phyloP scores from a whole-genome alignment of 2,113 vertebrate genomes.

The Prolemur simus region DNA sequence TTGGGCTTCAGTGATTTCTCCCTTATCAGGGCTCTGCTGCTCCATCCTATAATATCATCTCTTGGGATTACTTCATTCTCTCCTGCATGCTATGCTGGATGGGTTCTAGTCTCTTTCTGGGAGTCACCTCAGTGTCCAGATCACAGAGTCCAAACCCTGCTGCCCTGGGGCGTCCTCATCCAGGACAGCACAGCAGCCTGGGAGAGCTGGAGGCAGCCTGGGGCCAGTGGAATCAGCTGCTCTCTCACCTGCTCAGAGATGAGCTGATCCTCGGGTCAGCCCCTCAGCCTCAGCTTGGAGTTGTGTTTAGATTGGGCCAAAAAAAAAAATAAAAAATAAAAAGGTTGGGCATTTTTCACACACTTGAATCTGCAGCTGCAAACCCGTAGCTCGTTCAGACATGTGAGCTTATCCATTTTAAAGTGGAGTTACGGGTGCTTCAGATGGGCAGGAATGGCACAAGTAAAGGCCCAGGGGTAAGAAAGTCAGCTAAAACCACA shows the following conservation, averaged over 20 bases:
- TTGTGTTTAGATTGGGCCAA: neutral
- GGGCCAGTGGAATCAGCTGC: neutral
- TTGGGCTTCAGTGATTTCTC: too few species aligned
- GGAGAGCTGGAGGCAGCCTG: too few species aligned
- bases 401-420: fast-evolving
- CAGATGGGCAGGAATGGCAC: fast-evolving
- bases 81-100: fast-evolving
- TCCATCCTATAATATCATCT: neutral
- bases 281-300: neutral
- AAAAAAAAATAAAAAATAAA: neutral
- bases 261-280: neutral
- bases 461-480: too few species aligned
- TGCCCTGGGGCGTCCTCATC: neutral
- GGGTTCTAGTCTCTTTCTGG: neutral
- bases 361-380: neutral
- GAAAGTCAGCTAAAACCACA: neutral
- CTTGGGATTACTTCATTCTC: fast-evolving
- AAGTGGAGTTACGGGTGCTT: neutral
- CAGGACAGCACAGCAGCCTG: neutral
- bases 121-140: neutral
- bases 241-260: neutral
- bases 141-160: neutral
- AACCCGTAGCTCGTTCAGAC: neutral
- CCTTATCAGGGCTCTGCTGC: neutral
- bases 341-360: neutral